Conservation (phyloP, 2,888 invertebrate species). For the Itoplectis maculator region DNA sequence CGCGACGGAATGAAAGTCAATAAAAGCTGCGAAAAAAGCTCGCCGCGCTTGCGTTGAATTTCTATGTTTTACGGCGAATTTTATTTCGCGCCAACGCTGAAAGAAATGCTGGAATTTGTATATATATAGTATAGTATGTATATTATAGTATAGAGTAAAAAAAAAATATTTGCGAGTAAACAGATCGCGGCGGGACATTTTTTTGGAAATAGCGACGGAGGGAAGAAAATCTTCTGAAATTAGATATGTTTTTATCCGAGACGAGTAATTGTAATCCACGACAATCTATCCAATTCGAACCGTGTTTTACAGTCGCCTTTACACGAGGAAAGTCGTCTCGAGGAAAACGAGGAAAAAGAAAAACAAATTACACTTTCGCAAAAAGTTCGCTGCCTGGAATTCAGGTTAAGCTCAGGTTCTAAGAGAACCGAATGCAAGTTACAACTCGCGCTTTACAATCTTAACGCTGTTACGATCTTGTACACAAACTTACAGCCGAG, state of each 20-base stretch:
- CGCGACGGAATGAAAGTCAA: too few species aligned
- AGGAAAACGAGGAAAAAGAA: not conserved
- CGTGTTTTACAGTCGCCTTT: slow-evolving; percentile 5
- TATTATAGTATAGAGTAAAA: too few species aligned
- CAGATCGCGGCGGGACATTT: too few species aligned
- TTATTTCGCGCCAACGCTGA: too few species aligned
- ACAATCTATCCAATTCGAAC: slow-evolving; percentile 50
- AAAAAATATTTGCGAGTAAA: too few species aligned
- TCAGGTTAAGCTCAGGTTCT: slow-evolving; percentile 42
- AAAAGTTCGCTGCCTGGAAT: slow-evolving; percentile 54
- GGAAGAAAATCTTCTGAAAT: not conserved
- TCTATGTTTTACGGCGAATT: too few species aligned
- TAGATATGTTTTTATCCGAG: slow-evolving; percentile 16
- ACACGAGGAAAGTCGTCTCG: not conserved
- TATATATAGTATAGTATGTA: too few species aligned
- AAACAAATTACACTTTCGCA: slow-evolving; percentile 54
- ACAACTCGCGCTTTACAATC: slow-evolving; percentile 14
- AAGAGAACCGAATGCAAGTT: slow-evolving; percentile 29
- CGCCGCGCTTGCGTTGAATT: too few species aligned
- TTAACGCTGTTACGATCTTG: not conserved
- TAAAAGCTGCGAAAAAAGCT: too few species aligned
- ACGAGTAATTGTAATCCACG: slow-evolving; percentile 1
- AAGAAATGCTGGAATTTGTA: too few species aligned
- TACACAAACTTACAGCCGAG: too few species aligned
- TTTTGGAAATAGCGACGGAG: not conserved